phyloP scores from a whole-genome alignment of 2,888 invertebrate genomes.

The Melieria picta region DNA sequence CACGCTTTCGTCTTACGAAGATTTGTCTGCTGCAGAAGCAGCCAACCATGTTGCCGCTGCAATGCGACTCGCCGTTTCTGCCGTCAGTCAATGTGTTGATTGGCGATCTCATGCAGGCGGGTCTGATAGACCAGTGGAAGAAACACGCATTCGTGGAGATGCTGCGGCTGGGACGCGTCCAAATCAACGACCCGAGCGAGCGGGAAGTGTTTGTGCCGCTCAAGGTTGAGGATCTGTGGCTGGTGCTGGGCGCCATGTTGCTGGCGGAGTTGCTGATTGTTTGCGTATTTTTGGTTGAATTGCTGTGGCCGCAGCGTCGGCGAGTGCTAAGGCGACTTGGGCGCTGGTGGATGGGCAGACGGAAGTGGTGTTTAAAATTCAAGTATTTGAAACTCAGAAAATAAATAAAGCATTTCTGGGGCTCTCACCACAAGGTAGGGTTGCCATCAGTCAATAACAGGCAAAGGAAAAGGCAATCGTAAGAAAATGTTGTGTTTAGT shows the following conservation, averaged over 20 bases:
- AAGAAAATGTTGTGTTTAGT: too few relatives aligned
- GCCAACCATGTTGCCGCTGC: neutral
- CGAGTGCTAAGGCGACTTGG: too few relatives aligned
- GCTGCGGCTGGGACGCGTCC: neutral
- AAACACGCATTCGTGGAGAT: conserved; percentile 2
- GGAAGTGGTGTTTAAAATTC: too few relatives aligned
- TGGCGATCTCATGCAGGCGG: neutral
- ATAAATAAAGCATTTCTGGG: too few relatives aligned
- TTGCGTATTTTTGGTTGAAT: too few relatives aligned
- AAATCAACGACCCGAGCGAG: neutral
- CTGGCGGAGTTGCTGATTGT: too few relatives aligned
- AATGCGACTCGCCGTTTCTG: neutral
- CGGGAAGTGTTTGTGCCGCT: neutral
- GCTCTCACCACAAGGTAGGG: too few relatives aligned
- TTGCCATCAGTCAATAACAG: too few relatives aligned
- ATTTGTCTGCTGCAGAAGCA: neutral
- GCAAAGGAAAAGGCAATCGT: too few relatives aligned
- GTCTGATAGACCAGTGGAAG: conserved; percentile 5
- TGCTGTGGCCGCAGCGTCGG: too few relatives aligned
- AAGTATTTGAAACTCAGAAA: too few relatives aligned
- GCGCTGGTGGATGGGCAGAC: too few relatives aligned
- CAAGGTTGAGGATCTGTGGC: neutral
- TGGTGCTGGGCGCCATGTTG: neutral
- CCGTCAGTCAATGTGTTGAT: neutral
- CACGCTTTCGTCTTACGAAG: conserved; percentile 13